Conservation (phyloP, 2,797 vertebrate species). For the Gorsachius magnificus region DNA sequence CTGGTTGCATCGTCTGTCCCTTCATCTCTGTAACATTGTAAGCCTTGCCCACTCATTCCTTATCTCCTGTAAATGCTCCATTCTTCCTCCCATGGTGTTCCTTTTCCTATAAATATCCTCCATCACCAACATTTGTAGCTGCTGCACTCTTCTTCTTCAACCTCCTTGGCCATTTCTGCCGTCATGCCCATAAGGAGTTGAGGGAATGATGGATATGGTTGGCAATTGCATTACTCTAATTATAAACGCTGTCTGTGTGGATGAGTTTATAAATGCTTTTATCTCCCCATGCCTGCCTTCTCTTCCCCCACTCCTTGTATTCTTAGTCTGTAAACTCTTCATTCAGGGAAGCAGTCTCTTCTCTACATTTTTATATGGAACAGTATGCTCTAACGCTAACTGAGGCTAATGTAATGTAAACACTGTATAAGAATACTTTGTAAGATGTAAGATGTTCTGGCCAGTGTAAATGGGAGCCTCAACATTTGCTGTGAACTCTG, state of each 20-base stretch:
- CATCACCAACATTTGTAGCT: background rate
- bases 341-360: background rate
- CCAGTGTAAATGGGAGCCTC: background rate
- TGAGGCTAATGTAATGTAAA: background rate
- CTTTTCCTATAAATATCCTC: conserved; percentile 15
- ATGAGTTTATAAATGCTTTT: background rate
- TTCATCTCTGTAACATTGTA: background rate
- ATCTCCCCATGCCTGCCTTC: background rate
- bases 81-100: background rate
- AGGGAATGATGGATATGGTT: background rate
- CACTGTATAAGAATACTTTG: background rate
- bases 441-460: background rate
- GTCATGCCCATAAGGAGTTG: background rate
- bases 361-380: background rate
- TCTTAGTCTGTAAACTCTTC: background rate
- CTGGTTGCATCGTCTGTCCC: background rate
- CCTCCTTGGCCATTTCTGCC: background rate
- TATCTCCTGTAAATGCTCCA: background rate
- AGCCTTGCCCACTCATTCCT: conserved; percentile 19
- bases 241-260: background rate
- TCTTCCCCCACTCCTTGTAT: background rate
- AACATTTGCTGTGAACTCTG: background rate
- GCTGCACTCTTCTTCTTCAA: background rate
- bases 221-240: background rate
- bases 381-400: background rate